phyloP scores from a whole-genome alignment of 2,888 invertebrate species.

The Limnephilus auricula region DNA sequence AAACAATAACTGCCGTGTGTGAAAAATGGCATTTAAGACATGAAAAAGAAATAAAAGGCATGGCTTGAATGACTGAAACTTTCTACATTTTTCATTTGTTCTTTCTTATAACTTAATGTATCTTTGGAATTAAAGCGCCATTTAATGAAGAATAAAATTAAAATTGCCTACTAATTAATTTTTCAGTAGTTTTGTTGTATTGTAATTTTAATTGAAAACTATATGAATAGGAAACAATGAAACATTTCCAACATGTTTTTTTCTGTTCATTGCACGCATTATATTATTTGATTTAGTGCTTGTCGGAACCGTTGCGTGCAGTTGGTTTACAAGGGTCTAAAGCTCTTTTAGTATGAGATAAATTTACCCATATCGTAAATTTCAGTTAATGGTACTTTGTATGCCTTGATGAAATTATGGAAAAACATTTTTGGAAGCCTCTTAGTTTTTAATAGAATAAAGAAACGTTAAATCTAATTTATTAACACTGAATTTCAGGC shows the following conservation, averaged over 20 bases:
- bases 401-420: neutral
- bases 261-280: constrained; percentile 13
- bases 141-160: neutral
- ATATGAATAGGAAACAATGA: neutral
- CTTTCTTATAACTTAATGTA: neutral
- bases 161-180: neutral
- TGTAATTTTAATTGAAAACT: neutral
- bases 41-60: neutral
- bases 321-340: constrained; percentile 28
- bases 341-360: constrained; percentile 38
- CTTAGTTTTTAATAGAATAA: neutral
- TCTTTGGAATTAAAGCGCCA: neutral
- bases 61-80: neutral
- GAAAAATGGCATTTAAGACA: neutral
- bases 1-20: neutral
- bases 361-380: constrained; percentile 35
- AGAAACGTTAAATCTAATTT: neutral
- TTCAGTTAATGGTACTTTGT: constrained; percentile 5
- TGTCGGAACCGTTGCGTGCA: constrained; percentile 33
- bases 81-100: neutral
- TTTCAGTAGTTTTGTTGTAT: neutral
- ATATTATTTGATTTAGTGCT: constrained; percentile 18
- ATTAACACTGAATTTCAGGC: neutral
- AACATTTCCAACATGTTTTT: neutral
- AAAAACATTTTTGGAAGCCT: neutral